Conservation (phyloP, 2,797 vertebrate genomes). For the Monodelphis domestica region DNA sequence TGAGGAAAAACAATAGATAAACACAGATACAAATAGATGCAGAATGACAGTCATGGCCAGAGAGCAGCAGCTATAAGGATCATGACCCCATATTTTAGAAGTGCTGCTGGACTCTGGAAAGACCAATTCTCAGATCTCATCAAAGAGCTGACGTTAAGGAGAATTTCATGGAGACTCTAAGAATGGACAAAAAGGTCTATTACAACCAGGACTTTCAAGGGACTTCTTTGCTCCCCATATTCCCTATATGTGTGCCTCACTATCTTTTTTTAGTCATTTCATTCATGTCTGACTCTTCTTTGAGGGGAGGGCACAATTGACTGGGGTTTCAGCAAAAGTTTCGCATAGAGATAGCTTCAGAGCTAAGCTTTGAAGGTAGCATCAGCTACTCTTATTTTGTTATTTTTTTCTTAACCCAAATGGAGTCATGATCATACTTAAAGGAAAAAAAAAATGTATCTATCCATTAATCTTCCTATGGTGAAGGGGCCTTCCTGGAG, state of each 20-base stretch:
- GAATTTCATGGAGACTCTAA: background rate
- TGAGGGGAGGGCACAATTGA: background rate
- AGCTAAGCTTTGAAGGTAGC: slow-evolving; percentile 8
- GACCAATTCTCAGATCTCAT: background rate
- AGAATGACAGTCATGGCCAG: background rate
- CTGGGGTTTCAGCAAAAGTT: background rate
- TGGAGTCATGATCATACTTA: background rate
- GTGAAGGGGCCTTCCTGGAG: slow-evolving; percentile 32
- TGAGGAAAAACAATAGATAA: background rate
- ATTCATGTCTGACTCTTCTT: too few relatives aligned
- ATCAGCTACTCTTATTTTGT: background rate
- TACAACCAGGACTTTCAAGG: background rate
- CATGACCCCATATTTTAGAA: background rate
- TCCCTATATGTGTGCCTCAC: background rate
- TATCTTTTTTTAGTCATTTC: background rate
- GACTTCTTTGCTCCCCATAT: background rate
- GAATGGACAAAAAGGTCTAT: background rate
- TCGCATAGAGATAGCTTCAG: background rate
- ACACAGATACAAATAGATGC: background rate
- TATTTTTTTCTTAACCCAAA: slow-evolving; percentile 34
- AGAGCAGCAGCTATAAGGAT: background rate
- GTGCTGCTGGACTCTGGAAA: background rate
- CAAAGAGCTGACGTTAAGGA: background rate
- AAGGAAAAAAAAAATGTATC: slow-evolving; percentile 35
- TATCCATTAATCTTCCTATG: slow-evolving; percentile 32